These are phyloP conservation scores for Drosophila leonis DNA, from an alignment of 2,888 invertebrate species.

Conservation along the genomic window DNA sequence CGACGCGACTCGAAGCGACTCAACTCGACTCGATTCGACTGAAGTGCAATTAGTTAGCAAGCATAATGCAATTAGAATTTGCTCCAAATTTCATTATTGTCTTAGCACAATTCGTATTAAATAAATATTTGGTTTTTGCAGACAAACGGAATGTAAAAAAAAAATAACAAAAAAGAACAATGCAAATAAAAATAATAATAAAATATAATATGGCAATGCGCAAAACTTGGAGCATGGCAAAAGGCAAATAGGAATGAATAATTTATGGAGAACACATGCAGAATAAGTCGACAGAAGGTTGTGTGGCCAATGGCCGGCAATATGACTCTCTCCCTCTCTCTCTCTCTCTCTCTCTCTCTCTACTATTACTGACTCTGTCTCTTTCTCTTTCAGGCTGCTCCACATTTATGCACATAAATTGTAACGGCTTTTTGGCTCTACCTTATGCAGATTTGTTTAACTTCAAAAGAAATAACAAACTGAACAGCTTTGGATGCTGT, in stretches of 20 bases:
- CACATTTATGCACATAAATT: conserved; percentile 74
- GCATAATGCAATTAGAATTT: conserved; percentile 54
- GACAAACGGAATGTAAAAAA: background rate
- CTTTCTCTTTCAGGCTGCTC: conserved; percentile 11
- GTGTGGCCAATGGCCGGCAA: conserved; percentile 41
- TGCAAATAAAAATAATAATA: conserved; percentile 37
- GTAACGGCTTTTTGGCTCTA: conserved; percentile 68
- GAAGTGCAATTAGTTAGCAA: conserved; percentile 61
- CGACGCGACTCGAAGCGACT: conserved; percentile 17
- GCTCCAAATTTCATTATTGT: conserved; percentile 18
- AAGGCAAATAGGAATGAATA: conserved; percentile 65
- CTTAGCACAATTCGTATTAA: conserved; percentile 30
- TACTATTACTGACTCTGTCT: background rate
- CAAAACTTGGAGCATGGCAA: conserved; percentile 34
- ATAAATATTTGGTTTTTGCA: conserved; percentile 17
- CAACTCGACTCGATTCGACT: conserved; percentile 15
- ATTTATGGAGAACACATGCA: conserved; percentile 66
- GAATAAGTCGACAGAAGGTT: conserved; percentile 54
- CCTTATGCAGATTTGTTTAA: conserved; percentile 78
- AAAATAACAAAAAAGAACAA: conserved; percentile 3
- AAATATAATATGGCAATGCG: conserved; percentile 45
- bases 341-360: background rate
- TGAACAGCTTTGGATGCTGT: conserved; percentile 50
- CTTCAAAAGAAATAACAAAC: conserved; percentile 75
- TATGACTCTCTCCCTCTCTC: background rate